Evolutionary conservation across 2,797 vertebrate species (phyloP).

Genomic region (Chaetodon trifasciatus): DNA sequence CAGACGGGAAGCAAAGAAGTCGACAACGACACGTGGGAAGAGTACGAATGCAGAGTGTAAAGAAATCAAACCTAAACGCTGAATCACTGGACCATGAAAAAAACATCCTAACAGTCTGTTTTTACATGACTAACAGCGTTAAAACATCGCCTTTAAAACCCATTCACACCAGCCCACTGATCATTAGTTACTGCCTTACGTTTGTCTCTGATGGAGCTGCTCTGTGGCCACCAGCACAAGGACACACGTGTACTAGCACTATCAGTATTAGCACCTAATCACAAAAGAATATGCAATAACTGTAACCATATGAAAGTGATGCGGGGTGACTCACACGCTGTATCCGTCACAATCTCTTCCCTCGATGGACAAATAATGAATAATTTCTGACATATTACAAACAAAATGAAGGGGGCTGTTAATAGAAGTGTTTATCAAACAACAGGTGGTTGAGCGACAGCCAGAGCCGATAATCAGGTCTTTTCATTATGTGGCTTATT

Average conservation of each 20-base stretch:
- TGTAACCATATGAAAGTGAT: background rate
- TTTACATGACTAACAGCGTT: too few species aligned
- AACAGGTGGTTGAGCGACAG: constrained; percentile 60
- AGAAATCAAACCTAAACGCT: too few species aligned
- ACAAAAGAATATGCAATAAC: constrained; percentile 6
- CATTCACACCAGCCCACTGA: background rate
- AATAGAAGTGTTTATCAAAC: constrained; percentile 55
- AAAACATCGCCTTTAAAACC: too few species aligned
- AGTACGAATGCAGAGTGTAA: too few species aligned
- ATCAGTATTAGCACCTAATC: constrained; percentile 4
- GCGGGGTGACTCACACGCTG: background rate
- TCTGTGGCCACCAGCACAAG: background rate
- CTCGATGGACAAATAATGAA: constrained; percentile 40
- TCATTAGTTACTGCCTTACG: constrained; percentile 1
- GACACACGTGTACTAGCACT: background rate
- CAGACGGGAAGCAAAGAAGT: background rate
- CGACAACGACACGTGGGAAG: too few species aligned
- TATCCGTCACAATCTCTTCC: constrained; percentile 24
- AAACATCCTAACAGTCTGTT: too few species aligned
- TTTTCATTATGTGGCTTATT: constrained; percentile 61
- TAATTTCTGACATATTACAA: constrained; percentile 28
- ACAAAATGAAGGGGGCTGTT: constrained; percentile 20
- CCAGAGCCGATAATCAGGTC: constrained; percentile 55
- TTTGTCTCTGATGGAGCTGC: background rate
- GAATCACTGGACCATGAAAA: too few species aligned